Evolutionary conservation across 1,140 invertebrate species (phyloP).

Genomic region (Panagrolaimus sp.): DNA sequence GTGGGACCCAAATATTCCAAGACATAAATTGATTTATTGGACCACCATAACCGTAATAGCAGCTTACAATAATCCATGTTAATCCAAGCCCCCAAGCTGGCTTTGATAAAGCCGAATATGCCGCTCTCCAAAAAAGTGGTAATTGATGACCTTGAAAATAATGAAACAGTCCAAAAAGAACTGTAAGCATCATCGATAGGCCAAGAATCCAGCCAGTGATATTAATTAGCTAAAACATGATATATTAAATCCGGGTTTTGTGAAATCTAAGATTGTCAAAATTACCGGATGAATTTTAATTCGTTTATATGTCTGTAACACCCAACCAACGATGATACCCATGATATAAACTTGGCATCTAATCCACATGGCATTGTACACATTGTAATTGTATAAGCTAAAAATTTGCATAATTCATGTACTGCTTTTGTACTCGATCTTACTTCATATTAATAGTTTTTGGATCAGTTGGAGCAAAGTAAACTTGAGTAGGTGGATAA

Average conservation of each 20-base stretch:
- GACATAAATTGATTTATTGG: constrained; percentile 10
- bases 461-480: constrained; percentile 10
- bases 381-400: constrained; percentile 26
- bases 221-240: neutral
- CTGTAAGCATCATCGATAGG: constrained; percentile 7
- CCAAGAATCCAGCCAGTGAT: constrained; percentile 2
- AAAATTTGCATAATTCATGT: neutral
- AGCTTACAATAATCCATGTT: constrained; percentile 10
- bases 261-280: too few species aligned
- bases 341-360: constrained; percentile 40
- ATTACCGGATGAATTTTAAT: constrained; percentile 18
- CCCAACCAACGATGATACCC: constrained; percentile 31
- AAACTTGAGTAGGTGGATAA: constrained; percentile 30
- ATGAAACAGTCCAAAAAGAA: constrained; percentile 15
- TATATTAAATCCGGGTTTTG: neutral
- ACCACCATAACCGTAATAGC: constrained; percentile 19
- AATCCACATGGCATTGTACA: constrained; percentile 30
- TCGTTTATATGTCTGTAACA: constrained; percentile 28
- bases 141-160: constrained; percentile 27
- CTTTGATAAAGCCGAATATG: constrained; percentile 30
- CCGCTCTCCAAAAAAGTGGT: constrained; percentile 18
- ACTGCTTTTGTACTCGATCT: neutral
- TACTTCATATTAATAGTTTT: neutral
- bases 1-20: constrained; percentile 4
- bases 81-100: constrained; percentile 19